Percentiles rank a stretch among this genome's conserved stretches.
These are phyloP conservation scores for Mus minutoides DNA, from an alignment of 2,797 vertebrate genomes.

Conservation along the genomic window DNA sequence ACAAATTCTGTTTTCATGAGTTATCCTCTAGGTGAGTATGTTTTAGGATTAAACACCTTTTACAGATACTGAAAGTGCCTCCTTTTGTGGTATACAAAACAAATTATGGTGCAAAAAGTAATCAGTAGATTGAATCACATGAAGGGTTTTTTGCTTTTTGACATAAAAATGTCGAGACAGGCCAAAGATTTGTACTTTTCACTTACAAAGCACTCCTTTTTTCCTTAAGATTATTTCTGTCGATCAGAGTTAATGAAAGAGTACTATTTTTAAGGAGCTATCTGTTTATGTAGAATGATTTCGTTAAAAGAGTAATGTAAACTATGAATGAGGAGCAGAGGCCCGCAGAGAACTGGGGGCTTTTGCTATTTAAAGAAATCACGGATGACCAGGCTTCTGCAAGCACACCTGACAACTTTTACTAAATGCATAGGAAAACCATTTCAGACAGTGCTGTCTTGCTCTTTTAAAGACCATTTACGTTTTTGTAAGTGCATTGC, in stretches of 20 bases:
- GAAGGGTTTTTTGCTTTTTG: slow-evolving; percentile 87
- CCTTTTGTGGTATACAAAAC: slow-evolving; percentile 87
- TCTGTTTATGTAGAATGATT: slow-evolving; percentile 83
- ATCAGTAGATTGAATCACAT: slow-evolving; percentile 86
- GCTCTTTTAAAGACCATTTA: slow-evolving; percentile 67
- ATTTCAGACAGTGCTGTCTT: slow-evolving; percentile 74
- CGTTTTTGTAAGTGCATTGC: slow-evolving; percentile 59
- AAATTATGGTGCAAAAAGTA: slow-evolving; percentile 88
- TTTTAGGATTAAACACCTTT: slow-evolving; percentile 87
- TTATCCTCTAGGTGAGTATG: slow-evolving; percentile 85
- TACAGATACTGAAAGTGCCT: slow-evolving; percentile 90
- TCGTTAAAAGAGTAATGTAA: slow-evolving; percentile 76
- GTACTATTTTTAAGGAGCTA: slow-evolving; percentile 81
- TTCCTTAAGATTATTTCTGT: slow-evolving; percentile 87
- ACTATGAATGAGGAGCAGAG: slow-evolving; percentile 73
- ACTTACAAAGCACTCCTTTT: slow-evolving; percentile 87
- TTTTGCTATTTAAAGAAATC: slow-evolving; percentile 75
- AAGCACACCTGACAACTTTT: slow-evolving; percentile 69
- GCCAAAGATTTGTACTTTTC: slow-evolving; percentile 89
- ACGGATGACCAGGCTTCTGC: slow-evolving; percentile 58
- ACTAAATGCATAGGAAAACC: slow-evolving; percentile 60
- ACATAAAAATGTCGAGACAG: slow-evolving; percentile 88
- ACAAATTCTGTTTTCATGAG: slow-evolving; percentile 85
- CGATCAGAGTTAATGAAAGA: slow-evolving; percentile 83
- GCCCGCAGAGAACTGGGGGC: slow-evolving; percentile 73